Conservation (phyloP, 2,113 vertebrate species). For the Naja naja region DNA sequence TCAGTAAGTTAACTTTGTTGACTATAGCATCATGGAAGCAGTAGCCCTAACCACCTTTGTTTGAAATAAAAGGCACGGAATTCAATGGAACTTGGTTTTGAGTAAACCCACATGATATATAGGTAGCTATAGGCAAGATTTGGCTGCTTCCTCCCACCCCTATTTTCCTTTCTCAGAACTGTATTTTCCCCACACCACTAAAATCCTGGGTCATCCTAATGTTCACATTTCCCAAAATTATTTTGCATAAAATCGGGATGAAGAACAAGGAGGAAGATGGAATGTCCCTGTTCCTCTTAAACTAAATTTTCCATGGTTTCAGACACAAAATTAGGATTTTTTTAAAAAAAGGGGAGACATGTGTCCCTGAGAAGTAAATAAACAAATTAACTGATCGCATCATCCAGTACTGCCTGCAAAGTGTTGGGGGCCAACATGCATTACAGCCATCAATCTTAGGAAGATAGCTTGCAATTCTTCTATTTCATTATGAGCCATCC, state of each 20-base stretch:
- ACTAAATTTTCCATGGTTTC: neutral
- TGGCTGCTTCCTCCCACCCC: no score
- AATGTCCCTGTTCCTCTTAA: neutral
- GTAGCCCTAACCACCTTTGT: no score
- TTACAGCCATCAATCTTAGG: neutral
- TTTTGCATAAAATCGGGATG: no score
- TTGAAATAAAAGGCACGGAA: neutral
- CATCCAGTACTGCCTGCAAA: neutral
- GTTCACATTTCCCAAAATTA: neutral
- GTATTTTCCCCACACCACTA: no score
- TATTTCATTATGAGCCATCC: neutral
- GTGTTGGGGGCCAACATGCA: neutral
- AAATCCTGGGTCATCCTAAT: neutral
- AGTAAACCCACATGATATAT: neutral
- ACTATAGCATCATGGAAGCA: neutral
- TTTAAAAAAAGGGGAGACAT: neutral
- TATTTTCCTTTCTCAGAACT: neutral
- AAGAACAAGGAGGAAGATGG: no score
- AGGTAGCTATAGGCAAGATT: neutral
- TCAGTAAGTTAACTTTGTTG: neutral
- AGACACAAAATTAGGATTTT: neutral
- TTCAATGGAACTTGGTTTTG: neutral
- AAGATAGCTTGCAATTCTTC: neutral
- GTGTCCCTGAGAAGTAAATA: neutral
- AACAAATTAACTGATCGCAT: neutral